phyloP scores from a whole-genome alignment of 1,140 invertebrate species.

The Zaprionus nigranus region DNA sequence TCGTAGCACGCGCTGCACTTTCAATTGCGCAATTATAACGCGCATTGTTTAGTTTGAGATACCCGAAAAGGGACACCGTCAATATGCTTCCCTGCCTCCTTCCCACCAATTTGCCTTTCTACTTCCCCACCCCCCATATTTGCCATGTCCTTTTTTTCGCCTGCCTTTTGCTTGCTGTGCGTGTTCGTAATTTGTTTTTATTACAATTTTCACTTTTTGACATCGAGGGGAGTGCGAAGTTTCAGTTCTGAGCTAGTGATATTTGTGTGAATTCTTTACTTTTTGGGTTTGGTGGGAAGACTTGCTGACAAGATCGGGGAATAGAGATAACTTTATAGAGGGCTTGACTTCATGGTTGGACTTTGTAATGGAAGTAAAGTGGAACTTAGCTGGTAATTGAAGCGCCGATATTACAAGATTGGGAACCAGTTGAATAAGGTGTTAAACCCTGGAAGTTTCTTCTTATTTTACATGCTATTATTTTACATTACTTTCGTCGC shows the following conservation, averaged over 20 bases:
- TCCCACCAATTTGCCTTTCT: not conserved
- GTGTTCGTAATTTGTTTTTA: conserved; percentile 77
- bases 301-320: conserved; percentile 14
- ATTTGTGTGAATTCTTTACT: conserved; percentile 51
- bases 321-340: not conserved
- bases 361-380: not conserved
- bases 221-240: conserved; percentile 18
- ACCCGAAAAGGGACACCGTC: conserved; percentile 50
- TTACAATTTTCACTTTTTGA: conserved; percentile 75
- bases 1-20: conserved; percentile 22
- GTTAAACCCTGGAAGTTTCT: not conserved
- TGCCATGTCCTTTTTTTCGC: conserved; percentile 9
- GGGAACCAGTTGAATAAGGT: not conserved
- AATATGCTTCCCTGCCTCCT: conserved; percentile 63
- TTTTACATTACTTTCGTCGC: too few species aligned
- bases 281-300: conserved; percentile 40
- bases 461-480: too few species aligned
- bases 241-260: conserved; percentile 45
- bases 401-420: not conserved
- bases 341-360: not conserved
- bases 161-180: conserved; percentile 26
- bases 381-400: not conserved
- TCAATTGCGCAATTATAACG: conserved; percentile 80
- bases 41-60: conserved; percentile 73
- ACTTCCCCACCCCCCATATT: not conserved